Percentiles rank a stretch among this genome's conserved stretches.
Conservation (phyloP, 2,797 vertebrate genomes). For the Orientallactaga sibirica region DNA sequence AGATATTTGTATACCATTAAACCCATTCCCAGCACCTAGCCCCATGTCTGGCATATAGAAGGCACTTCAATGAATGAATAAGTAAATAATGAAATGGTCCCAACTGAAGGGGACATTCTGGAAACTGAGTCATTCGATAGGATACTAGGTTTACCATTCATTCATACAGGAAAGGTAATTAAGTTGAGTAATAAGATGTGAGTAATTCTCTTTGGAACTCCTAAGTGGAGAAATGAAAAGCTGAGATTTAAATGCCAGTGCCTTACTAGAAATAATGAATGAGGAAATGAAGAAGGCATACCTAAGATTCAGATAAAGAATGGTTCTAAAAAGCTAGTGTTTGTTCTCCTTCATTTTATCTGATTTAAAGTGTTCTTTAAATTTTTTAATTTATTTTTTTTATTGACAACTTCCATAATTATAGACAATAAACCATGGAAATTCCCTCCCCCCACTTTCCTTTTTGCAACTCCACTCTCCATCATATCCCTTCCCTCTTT, state of each 20-base stretch:
- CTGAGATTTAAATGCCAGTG: slow-evolving; percentile 20
- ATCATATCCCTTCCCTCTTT: no score
- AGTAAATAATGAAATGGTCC: slow-evolving; percentile 28
- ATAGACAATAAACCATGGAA: no score
- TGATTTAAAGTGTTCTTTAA: slow-evolving; percentile 43
- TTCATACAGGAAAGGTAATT: slow-evolving; percentile 49
- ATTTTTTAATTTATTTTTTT: slow-evolving; percentile 12
- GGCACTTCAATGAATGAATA: not conserved
- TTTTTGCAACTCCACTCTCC: no score
- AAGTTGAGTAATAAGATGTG: slow-evolving; percentile 53
- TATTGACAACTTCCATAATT: no score
- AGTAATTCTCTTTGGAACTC: slow-evolving; percentile 60
- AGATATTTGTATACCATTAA: not conserved
- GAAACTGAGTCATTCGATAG: slow-evolving; percentile 63
- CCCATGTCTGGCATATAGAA: not conserved
- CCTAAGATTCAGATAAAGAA: not conserved
- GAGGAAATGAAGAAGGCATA: slow-evolving; percentile 14
- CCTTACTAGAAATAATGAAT: slow-evolving; percentile 37
- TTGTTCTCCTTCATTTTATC: slow-evolving; percentile 12
- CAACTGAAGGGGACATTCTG: slow-evolving; percentile 45
- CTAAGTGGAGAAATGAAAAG: slow-evolving; percentile 51
- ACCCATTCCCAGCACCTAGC: not conserved
- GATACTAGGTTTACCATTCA: slow-evolving; percentile 52
- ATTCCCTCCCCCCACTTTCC: no score
- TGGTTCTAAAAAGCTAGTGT: not conserved